Evolutionary conservation across 2,113 vertebrate species (phyloP), one percentile per base, ranked within the genome.

Genomic region (Oenanthe melanoleuca): DNA sequence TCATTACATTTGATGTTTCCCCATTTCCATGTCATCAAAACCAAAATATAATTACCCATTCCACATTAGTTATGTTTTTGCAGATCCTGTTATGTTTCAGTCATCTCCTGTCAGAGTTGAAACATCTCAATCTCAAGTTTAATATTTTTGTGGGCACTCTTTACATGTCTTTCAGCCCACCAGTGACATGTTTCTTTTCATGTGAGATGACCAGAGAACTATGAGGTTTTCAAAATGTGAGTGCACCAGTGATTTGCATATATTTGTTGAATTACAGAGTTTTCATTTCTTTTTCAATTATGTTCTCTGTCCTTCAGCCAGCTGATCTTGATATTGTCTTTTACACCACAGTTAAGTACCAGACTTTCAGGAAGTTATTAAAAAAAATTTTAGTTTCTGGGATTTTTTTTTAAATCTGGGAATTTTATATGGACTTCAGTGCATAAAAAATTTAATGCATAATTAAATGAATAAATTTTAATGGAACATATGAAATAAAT

Each of bases 11-110:
- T 84, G 21, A 63, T 66, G 33, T 78, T 78, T 14, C 69, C 34
- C 78, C 64, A 91, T 96, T 96, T 95, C 56, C 4, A 0, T 83
- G 47, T 71, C 44, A 78, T 74, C 34, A 92, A 91, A 95, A 49
- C 2, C 52, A 78, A 26, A 89, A 55, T 66, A 21, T 6, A 91
- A 31, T 78, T 74, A 73, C 12, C 9, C 14, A 13, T 78, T 80
- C 45, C 21, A 28, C 70, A 59, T 50, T 86, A 74, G 42, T 78
- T 15, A 25, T 73, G 7, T 17, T 77, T 90, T 74, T 66, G 57
- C 21, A 50, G 42, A 53, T 49, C 20, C 37, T 45, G 0, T 45
- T 69, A 8, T 55, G 38, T 33, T 31, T 49, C 44, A 40, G 56
- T 57, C 29, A 66, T 86, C 20, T 83, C 45, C 75, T 83, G 25